Evolutionary conservation across 2,888 invertebrate genomes (phyloP), one percentile per base, ranked within the genome.

Genomic region (Hydrotaea cyrtoneurina): DNA sequence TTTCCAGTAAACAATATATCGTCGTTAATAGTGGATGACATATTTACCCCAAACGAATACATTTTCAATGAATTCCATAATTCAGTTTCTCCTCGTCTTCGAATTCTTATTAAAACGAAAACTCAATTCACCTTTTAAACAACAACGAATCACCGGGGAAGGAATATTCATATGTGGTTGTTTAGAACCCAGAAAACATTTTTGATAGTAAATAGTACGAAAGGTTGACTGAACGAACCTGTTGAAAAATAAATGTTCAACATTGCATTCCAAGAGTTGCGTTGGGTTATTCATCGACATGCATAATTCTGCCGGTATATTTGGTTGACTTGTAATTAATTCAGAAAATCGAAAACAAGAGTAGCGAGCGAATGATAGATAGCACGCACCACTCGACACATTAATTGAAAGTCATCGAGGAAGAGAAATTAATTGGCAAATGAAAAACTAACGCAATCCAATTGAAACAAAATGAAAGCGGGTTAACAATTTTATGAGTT

Each of bases 11-110:
- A n/a, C n/a, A n/a, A n/a, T n/a, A n/a, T n/a, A n/a, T n/a, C n/a
- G n/a, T n/a, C n/a, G n/a, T 43, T 13, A n/a, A 21, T 59, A 31
- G 36, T 36, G 4, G 31, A 19, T 82, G 82, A 75, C 75, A 64
- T 78, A 62, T 78, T 75, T 78, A 82, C 53, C 43, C 23, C 66
- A 75, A 82, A 55, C 75, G 78, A 71, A 82, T 75, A 75, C 39
- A 82, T 82, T 8, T 5, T 5, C 36, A 36, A 36, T 36, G 36
- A 36, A 5, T 36, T 36, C 36, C 3, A 36, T n/a, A n/a, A n/a
- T n/a, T n/a, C n/a, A n/a, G n/a, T n/a, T n/a, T n/a, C n/a, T n/a
- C n/a, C n/a, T n/a, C n/a, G n/a, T n/a, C n/a, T n/a, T n/a, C n/a
- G n/a, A n/a, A n/a, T n/a, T n/a, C n/a, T n/a, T n/a, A n/a, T n/a